phyloP scores from a whole-genome alignment of 2,797 vertebrate genomes.

The Poliocrania exsul region DNA sequence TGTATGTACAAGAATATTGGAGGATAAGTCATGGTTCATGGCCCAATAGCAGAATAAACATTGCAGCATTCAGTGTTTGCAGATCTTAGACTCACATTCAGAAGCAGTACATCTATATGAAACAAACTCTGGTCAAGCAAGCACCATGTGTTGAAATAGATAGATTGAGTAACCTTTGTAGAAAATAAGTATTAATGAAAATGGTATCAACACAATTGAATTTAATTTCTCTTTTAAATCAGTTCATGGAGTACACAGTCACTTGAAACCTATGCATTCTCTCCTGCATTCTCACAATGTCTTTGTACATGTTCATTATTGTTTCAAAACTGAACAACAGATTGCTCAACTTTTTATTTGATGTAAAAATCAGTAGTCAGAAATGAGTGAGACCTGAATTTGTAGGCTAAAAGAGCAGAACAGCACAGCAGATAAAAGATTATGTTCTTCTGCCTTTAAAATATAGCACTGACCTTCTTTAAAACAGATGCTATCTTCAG shows the following conservation, averaged over 20 bases:
- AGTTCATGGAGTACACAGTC: neutral
- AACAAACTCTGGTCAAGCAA: neutral
- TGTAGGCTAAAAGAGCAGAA: constrained; percentile 18
- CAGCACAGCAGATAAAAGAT: constrained; percentile 47
- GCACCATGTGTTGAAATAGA: neutral
- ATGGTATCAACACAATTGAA: neutral
- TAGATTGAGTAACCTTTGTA: neutral
- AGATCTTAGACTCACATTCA: neutral
- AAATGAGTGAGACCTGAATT: constrained; percentile 18
- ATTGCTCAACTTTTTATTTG: constrained; percentile 15
- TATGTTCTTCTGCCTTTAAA: constrained; percentile 53
- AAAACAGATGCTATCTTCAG: constrained; percentile 70
- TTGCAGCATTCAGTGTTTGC: neutral
- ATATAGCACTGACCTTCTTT: constrained; percentile 69
- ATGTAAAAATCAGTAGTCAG: neutral
- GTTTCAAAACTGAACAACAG: constrained; percentile 10
- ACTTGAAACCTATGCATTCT: neutral
- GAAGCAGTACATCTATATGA: neutral
- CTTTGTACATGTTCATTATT: neutral
- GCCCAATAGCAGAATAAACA: constrained; percentile 12
- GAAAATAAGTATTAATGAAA: neutral
- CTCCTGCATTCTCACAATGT: neutral
- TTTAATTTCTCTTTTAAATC: neutral
- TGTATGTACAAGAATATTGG: neutral
- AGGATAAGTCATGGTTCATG: constrained; percentile 2